Evolutionary conservation across 53 echinoderm and acorn worm genomes (phyloP), one percentile per base, ranked within the genome.

Genomic region (Paracentrotus lividus): DNA sequence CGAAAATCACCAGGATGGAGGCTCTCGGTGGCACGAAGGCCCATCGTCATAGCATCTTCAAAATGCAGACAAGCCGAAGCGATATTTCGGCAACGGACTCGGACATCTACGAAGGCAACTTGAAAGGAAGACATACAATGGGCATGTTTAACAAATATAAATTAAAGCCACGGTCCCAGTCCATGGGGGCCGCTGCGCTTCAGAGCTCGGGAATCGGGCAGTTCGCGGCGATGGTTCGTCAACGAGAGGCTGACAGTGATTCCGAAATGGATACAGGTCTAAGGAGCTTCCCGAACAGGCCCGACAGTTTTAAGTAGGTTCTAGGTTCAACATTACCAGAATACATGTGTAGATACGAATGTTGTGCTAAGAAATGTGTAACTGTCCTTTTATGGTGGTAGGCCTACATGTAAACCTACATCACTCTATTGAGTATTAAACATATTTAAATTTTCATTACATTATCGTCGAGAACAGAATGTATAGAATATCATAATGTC

Each of bases 261-360:
- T 95, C 95, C 2, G 97, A 97, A 72, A 92, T 95, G 77, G 96
- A 96, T 27, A 43, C 96, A 0, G 90, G 67, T 38, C 72, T 85
- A 8, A 24, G 52, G 15, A 54, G 49, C 31, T 51, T 94, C 7
- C 95, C 93, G 8, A 72, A 85, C 93, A 90, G 96, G 59, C 96
- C 97, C 20, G 96, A 96, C 49, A 97, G 98, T 84, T 97, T 98
- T 93, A 98, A 97, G 97, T 98, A 96, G 42, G 97, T 97, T 55
- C 23, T 24, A 38, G 38, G 86, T 56, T 21, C 20, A 56, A 31
- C 27, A 27, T 2, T 27, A 29, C 1, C 31, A 10, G 18, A 6
- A 29, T 18, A 64, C 9, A 29, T 64, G 8, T 64, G 64, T 64
- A 59, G 15, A n/a, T n/a, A n/a, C n/a, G n/a, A n/a, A n/a, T n/a